Evolutionary conservation across 2,797 vertebrate species (phyloP), one percentile per base, ranked within the genome.

Genomic region (Lophotriccus pileatus): DNA sequence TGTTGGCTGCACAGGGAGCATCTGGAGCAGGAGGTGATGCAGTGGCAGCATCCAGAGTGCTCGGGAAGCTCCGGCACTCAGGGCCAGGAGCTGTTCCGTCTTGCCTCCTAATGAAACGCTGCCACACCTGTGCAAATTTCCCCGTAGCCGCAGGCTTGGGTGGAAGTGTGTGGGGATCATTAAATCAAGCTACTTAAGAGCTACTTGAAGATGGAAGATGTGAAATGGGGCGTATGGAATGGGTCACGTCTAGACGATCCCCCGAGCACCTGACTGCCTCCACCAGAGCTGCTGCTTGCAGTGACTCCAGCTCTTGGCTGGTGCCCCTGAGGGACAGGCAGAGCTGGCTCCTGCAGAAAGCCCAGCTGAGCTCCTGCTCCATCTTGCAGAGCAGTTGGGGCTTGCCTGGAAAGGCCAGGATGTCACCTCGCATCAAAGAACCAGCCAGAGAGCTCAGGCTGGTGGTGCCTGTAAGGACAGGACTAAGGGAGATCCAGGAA

Each of bases 1-100:
- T 0, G 2, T 0, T 9, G 8, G 56, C 79, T 4, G 0, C 2
- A 1, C 0, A 0, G 19, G 19, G 47, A 63, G 74, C 56, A 28
- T 25, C 82, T 28, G 0, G 1, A 64, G 80, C 44, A 22, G 77
- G 21, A 60, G 27, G 4, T 23, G 44, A 30, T 1, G 3, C n/a
- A 32, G 46, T 2, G 5, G 18, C 11, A 43, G 50, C 10, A 3
- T 27, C 58, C 3, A 2, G 47, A 69, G 53, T 2, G 2, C 49
- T 67, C 55, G 5, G 63, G 64, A 62, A 77, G 62, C 59, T 66
- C 75, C 14, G 66, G 67, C 46, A 44, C 41, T 44, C 2, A 20
- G 24, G 5, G 46, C 73, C 1, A 4, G 88, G 84, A 93, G 93
- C 63, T 95, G 87, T 68, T 94, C 49, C 2, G 2, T 85, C 89